Evolutionary conservation across 1,140 invertebrate species (phyloP).

Genomic region (Halesus radiatus): DNA sequence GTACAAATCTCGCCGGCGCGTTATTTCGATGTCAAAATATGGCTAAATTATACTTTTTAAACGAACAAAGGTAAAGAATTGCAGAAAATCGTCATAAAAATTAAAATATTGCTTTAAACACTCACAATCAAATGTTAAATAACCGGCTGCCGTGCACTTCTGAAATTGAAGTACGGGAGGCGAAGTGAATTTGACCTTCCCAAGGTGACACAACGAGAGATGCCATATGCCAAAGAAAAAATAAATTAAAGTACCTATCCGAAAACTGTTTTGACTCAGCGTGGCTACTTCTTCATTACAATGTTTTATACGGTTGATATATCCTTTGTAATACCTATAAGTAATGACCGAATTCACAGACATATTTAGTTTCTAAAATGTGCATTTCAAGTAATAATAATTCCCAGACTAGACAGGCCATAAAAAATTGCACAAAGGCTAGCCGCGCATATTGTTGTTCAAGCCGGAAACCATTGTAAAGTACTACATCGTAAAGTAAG

Average conservation of each 20-base stretch:
- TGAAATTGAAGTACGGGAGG: constrained; percentile 28
- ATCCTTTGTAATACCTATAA: no score
- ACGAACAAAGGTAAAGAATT: not conserved
- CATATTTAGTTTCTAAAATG: no score
- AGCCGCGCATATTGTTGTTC: no score
- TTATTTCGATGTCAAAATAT: not conserved
- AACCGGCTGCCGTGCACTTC: constrained; percentile 29
- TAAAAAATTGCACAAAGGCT: no score
- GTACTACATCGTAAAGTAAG: no score
- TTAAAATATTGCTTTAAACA: not conserved
- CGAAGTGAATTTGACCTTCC: constrained; percentile 62
- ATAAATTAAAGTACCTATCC: not conserved
- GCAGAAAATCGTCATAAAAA: not conserved
- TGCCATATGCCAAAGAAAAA: constrained; percentile 8
- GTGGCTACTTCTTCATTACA: no score
- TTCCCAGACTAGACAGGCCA: no score
- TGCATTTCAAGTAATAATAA: no score
- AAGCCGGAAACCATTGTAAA: no score
- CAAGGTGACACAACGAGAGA: constrained; percentile 62
- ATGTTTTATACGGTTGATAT: no score
- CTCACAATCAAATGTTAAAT: constrained; percentile 35
- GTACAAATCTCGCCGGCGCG: not conserved
- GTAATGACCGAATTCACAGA: no score
- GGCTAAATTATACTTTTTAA: not conserved
- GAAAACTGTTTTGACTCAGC: no score